Evolutionary conservation across 2,797 vertebrate species (phyloP), one percentile per base, ranked within the genome.

Genomic region (Scleropages formosus): DNA sequence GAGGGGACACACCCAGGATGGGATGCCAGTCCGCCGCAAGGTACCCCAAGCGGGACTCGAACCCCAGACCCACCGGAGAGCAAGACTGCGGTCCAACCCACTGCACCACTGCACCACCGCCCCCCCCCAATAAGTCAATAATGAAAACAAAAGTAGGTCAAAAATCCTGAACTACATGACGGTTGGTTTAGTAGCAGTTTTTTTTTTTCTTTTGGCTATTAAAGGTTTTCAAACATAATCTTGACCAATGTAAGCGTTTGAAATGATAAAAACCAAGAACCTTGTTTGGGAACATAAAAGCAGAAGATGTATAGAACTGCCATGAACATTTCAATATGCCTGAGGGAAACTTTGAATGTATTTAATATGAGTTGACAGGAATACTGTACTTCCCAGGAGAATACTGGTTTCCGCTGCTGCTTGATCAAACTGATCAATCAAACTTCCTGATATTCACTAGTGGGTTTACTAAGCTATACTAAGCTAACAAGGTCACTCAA

Each of bases 131-230:
- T 20, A 26, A 67, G 20, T 67, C 9, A 39, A 64, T 31, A 65
- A 11, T 53, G 22, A 51, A 49, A 53, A 53, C 10, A 20, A 26
- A 75, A 66, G 31, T 75, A 51, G 10, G 53, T 4, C 56, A 60
- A 58, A 61, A 75, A 39, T 75, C 64, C 64, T 75, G 44, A 59
- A 68, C 51, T 39, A 4, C 24, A 26, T 69, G 15, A 69, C 60
- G 65, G 62, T 62, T 24, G 61, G 39, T 16, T 8, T 8, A 11
- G 9, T 27, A 58, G 46, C 18, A 20, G 9, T 51, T 62, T 20
- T 63, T n/a, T 8, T 65, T 4, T 53, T n/a, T 62, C 61, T 56
- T 53, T 60, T 22, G 59, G 60, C 22, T 46, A 26, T 20, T 44
- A 12, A 22, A 8, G 0, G 51, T 44, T 63, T 68, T 60, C 60